These are phyloP conservation scores for Drosophila fungiperda DNA, from an alignment of 2,888 invertebrate species.

Conservation along the genomic window DNA sequence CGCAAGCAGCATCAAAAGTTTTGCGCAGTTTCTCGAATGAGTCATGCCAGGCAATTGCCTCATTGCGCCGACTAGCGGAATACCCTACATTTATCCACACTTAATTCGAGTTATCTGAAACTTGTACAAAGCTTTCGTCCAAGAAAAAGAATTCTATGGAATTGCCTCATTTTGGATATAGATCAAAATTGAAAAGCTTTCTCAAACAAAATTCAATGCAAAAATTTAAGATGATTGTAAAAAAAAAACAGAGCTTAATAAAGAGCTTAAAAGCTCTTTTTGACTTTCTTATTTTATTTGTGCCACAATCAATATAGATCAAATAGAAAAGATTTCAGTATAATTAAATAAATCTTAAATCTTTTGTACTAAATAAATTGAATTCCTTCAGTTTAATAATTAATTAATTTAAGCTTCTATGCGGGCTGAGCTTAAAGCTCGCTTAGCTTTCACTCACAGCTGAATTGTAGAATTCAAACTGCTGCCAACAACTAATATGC, in stretches of 20 bases:
- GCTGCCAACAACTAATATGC: slow-evolving; percentile 27
- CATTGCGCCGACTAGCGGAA: not conserved
- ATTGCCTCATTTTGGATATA: not conserved
- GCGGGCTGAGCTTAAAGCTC: not conserved
- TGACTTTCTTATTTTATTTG: too few relatives aligned
- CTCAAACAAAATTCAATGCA: not conserved
- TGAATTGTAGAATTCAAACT: not conserved
- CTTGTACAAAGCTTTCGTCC: not conserved
- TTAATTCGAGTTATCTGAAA: not conserved
- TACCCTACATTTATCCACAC: not conserved
- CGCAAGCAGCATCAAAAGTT: slow-evolving; percentile 61
- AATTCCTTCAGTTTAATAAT: not conserved
- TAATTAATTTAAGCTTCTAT: too few relatives aligned
- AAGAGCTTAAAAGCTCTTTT: not conserved
- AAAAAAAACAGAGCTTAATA: not conserved
- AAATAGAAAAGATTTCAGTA: not conserved
- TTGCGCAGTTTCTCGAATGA: slow-evolving; percentile 53
- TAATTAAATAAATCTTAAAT: not conserved
- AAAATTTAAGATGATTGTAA: not conserved
- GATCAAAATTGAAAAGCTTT: not conserved
- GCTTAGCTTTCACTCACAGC: not conserved
- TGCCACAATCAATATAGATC: not conserved
- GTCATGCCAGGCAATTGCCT: slow-evolving; percentile 27
- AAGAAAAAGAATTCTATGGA: not conserved
- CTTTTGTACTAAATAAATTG: not conserved